Evolutionary conservation across 2,888 invertebrate genomes (phyloP), one percentile per base, ranked within the genome.

Genomic region (Nomada lathburiana): DNA sequence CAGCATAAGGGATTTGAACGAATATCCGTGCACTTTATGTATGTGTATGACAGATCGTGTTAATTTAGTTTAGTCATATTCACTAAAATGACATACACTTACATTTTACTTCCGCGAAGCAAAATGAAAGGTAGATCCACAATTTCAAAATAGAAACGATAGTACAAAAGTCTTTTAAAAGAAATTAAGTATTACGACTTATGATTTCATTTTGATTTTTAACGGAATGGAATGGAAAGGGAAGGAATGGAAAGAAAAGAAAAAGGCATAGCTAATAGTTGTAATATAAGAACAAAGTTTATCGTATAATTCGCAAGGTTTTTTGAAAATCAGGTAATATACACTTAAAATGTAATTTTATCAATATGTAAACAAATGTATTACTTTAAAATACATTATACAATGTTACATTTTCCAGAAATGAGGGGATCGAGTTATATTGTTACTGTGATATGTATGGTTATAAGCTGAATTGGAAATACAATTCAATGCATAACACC

Each of bases 371-470:
- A 74, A 82, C 44, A 23, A 81, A 72, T 68, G 68, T 83, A 73
- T 77, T 77, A 29, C 26, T 74, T 76, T 47, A 74, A 67, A 63
- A 64, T 76, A 81, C 57, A 80, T 62, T 81, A 76, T 9, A 68
- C n/a, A 71, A 64, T 53, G 47, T 82, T 77, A 74, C 23, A 63
- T 62, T 67, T 76, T 77, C 60, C 63, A 60, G 76, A 75, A 68
- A 70, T 80, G 74, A 53, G 75, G 72, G 79, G 82, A 90, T 89
- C 88, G 89, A 89, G 86, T 91, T 92, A 90, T 91, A 92, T 92
- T 92, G 89, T 91, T 86, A 87, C 91, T 92, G 92, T 92, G 92
- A 92, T 93, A 93, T 91, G 89, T 92, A 92, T 91, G 90, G 90
- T 89, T 88, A 88, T 88, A 90, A 90, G 89, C 77, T 84, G 77